Conservation (phyloP, 2,888 invertebrate genomes). For the Andrena praecox region DNA sequence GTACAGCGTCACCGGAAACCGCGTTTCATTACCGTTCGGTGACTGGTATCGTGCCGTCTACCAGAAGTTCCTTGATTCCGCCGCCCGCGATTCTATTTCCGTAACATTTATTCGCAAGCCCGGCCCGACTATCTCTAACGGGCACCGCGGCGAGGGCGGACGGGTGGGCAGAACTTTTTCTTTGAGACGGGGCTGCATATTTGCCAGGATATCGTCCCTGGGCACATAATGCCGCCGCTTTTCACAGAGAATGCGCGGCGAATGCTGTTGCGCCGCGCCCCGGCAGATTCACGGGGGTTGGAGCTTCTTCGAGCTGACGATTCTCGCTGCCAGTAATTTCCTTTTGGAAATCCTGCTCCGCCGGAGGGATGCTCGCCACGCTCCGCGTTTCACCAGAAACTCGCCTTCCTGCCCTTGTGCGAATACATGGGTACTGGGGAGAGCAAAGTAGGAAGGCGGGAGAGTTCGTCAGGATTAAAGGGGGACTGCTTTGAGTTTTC, state of each 20-base stretch:
- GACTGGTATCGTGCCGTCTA: constrained; percentile 14
- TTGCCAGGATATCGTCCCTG: constrained; percentile 15
- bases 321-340: background rate
- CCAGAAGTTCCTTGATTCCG: constrained; percentile 33
- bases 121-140: background rate
- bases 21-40: constrained; percentile 41
- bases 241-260: background rate
- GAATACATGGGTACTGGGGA: too few species aligned
- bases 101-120: constrained; percentile 28
- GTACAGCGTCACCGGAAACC: constrained; percentile 30
- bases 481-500: too few species aligned
- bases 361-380: background rate
- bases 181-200: background rate
- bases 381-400: background rate
- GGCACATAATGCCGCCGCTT: background rate
- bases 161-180: background rate
- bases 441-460: too few species aligned
- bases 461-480: too few species aligned
- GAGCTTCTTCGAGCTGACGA: background rate
- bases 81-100: constrained; percentile 20
- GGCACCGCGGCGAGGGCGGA: background rate
- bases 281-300: background rate
- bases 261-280: background rate
- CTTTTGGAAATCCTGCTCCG: background rate
- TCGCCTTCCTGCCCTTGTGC: too few species aligned